Conservation (phyloP, 2,113 vertebrate genomes). For the Tympanuchus pallidicinctus region DNA sequence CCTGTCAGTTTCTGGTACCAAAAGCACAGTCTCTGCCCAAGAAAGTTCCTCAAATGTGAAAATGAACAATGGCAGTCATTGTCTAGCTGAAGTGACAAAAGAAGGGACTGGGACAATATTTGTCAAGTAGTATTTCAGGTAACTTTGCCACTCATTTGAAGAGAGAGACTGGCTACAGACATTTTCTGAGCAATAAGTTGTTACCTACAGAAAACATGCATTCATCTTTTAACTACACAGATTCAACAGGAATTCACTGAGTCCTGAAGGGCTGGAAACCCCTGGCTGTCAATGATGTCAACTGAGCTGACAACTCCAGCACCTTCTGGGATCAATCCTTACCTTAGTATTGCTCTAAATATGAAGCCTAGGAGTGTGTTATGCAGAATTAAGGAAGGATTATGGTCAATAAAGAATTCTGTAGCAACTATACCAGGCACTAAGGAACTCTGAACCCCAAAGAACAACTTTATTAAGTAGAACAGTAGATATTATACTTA, state of each 20-base stretch:
- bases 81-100: neutral
- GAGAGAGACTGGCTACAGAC: neutral
- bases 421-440: neutral
- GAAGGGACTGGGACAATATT: neutral
- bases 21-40: neutral
- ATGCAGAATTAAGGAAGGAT: neutral
- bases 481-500: conserved; percentile 23
- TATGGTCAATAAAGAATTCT: conserved; percentile 30
- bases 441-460: conserved; percentile 1
- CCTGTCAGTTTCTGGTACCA: conserved; percentile 10
- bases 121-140: neutral
- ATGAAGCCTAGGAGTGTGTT: neutral
- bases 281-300: neutral
- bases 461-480: conserved; percentile 38
- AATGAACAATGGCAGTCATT: neutral
- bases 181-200: neutral
- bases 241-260: neutral
- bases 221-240: neutral
- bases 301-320: neutral
- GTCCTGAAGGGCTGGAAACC: neutral
- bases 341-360: neutral
- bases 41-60: conserved; percentile 3
- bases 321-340: neutral
- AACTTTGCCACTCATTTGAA: neutral
- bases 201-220: neutral